phyloP scores from a whole-genome alignment of 2,797 vertebrate genomes.

The Protosalanx chinensis region DNA sequence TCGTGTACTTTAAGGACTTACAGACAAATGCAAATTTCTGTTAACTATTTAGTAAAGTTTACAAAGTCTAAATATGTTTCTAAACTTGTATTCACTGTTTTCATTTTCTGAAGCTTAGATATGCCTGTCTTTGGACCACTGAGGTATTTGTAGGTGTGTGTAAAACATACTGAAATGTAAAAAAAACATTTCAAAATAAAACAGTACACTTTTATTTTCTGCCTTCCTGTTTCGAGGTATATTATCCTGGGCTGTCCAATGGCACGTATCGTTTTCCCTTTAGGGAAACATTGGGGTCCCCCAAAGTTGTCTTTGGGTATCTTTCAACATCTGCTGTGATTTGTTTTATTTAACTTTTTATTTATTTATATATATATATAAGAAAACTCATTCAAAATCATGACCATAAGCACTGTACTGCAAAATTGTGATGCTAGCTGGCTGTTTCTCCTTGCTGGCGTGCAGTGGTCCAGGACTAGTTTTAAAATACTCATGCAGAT shows the following conservation, averaged over 20 bases:
- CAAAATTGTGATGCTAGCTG: no score
- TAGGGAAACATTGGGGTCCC: no score
- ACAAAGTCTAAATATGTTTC: conserved; percentile 55
- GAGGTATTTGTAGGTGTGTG: conserved; percentile 71
- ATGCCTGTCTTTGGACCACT: conserved; percentile 73
- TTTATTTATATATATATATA: no score
- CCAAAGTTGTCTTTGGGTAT: no score
- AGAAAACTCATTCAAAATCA: no score
- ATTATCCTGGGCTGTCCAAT: conserved; percentile 63
- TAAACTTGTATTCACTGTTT: conserved; percentile 57
- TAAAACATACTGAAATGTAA: conserved; percentile 69
- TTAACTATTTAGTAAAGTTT: conserved; percentile 53
- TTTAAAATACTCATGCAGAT: no score
- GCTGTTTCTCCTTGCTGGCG: no score
- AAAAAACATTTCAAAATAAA: conserved; percentile 59
- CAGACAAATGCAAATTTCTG: conserved; percentile 58
- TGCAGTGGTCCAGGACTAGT: no score
- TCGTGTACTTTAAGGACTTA: conserved; percentile 29
- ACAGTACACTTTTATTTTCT: conserved; percentile 52
- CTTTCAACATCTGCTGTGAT: no score
- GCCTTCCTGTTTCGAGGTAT: conserved; percentile 60
- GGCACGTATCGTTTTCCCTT: conserved; percentile 35
- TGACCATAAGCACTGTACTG: no score
- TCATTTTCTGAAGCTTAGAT: conserved; percentile 64
- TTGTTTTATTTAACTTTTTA: no score